Percentiles rank a stretch among this genome's conserved stretches.
Conservation (phyloP, 2,888 invertebrate species). For the Nasonovia ribisnigri region DNA sequence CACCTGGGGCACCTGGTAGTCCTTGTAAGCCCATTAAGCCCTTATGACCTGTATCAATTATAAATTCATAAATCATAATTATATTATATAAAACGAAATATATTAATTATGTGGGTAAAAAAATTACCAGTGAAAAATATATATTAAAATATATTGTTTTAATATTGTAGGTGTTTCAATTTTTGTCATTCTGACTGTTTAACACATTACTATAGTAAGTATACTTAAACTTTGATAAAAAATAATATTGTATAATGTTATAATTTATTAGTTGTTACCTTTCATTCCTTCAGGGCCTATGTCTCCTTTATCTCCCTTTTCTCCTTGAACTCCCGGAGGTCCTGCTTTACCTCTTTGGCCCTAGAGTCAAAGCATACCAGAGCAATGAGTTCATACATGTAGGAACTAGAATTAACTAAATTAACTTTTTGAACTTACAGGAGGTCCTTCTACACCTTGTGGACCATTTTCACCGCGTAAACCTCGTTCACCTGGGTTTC, state of each 20-base stretch:
- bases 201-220: no score
- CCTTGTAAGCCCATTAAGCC: constrained; percentile 89
- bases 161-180: neutral
- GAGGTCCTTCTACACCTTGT: constrained; percentile 75
- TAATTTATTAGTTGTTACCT: constrained; percentile 35
- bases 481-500: constrained; percentile 74
- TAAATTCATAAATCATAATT: neutral
- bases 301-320: constrained; percentile 76
- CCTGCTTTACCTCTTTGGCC: constrained; percentile 86
- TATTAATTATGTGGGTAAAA: neutral
- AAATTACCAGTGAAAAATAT: neutral
- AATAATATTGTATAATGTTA: neutral
- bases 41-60: constrained; percentile 81
- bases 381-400: neutral
- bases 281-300: constrained; percentile 75
- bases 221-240: no score
- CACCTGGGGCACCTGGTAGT: constrained; percentile 77
- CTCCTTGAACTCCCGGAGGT: constrained; percentile 80
- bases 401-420: neutral
- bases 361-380: constrained; percentile 63
- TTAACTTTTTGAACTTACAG: constrained; percentile 72
- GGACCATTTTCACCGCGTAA: constrained; percentile 71
- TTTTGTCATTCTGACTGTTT: no score
- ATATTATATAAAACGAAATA: neutral
- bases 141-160: neutral